Evolutionary conservation across 2,113 vertebrate genomes (phyloP), one percentile per base, ranked within the genome.

Genomic region (Hippolais icterina): DNA sequence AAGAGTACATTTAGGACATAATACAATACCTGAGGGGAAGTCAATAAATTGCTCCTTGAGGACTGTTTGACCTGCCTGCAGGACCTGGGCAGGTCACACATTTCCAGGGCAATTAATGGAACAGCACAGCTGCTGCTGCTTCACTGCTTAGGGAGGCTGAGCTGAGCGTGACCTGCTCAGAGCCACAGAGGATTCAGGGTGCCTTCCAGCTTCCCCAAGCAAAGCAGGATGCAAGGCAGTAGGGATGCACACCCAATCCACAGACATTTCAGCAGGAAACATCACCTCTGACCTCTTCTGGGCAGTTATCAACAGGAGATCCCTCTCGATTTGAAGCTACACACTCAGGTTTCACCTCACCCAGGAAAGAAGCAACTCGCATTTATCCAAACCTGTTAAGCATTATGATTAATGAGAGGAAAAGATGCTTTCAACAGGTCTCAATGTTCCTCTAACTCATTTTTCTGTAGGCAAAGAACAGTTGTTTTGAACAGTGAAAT

Each of bases 401-500:
- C 19, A 41, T 76, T 70, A 46, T 52, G 59, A 92, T 80, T 74
- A 92, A 97, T 1, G 5, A 18, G 35, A 85, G 20, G 39, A 54
- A 83, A 86, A 77, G 20, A 76, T 63, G 24, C 22, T 91, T 93
- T 84, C 70, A 82, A 70, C 29, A 52, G 59, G 66, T 95, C 92
- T 66, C 5, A 66, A 19, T 95, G 93, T 88, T 74, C 56, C n/a
- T 79, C 79, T 71, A 92, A 52, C 52, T 80, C 52, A 53, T 84
- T 94, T 83, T 94, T 95, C 86, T 90, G 66, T 87, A 79, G 53
- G 79, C 74, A 95, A 87, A 89, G 83, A 92, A 91, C 53, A 93
- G 95, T 86, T 97, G 88, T 96, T 97, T 96, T 70, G 47, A 95
- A 56, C 92, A 83, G 60, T 74, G 37, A 54, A 90, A 89, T 90